Evolutionary conservation across 1,140 invertebrate genomes (phyloP).

Genomic region (Potamilus streckersoni): DNA sequence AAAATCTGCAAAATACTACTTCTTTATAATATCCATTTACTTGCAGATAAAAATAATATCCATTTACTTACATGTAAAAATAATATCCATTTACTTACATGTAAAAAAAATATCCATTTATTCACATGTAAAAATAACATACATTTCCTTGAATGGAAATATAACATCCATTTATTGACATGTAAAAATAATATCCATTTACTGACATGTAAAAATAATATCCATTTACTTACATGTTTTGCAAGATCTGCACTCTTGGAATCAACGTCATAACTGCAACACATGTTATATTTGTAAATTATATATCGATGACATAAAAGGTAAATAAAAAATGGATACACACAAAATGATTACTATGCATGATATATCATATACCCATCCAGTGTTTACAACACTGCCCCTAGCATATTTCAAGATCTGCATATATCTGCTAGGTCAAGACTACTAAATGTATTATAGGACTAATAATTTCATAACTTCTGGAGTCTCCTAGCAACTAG

Average conservation of each 20-base stretch:
- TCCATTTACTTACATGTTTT: conserved; percentile 60
- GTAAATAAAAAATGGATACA: conserved; percentile 5
- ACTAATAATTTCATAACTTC: too few species aligned
- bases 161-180: conserved; percentile 47
- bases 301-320: not conserved
- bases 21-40: too few species aligned
- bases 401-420: not conserved
- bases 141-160: conserved; percentile 53
- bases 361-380: too few species aligned
- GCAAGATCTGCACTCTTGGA: conserved; percentile 54
- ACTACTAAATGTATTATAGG: too few species aligned
- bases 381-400: too few species aligned
- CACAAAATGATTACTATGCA: too few species aligned
- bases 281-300: not conserved
- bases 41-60: too few species aligned
- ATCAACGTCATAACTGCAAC: conserved; percentile 63
- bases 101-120: conserved; percentile 19
- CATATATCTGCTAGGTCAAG: not conserved
- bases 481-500: too few species aligned
- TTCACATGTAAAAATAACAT: conserved; percentile 51
- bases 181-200: conserved; percentile 25
- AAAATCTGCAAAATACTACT: too few species aligned
- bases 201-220: conserved; percentile 22
- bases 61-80: too few species aligned
- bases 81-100: conserved; percentile 51